These are phyloP conservation scores for Chalcosyrphus nemorum DNA, from an alignment of 2,888 invertebrate genomes.

Conservation along the genomic window DNA sequence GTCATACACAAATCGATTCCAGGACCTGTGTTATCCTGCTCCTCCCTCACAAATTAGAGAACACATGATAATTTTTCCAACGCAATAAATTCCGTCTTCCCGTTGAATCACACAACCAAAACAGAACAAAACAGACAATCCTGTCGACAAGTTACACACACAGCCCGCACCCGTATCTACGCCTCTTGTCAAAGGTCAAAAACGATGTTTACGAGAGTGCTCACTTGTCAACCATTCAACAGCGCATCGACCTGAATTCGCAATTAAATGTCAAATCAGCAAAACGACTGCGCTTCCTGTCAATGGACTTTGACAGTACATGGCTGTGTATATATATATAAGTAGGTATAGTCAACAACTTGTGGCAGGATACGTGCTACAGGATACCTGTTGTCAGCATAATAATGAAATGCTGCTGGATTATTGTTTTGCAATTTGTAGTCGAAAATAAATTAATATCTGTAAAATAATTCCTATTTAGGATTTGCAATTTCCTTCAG, in stretches of 20 bases:
- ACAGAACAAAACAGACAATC: not conserved
- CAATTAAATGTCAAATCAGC: conserved; percentile 70
- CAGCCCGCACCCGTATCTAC: not conserved
- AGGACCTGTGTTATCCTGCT: not conserved
- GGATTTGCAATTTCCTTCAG: not conserved
- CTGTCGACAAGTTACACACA: conserved; percentile 47
- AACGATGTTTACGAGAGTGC: conserved; percentile 56
- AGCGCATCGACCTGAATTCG: conserved; percentile 63
- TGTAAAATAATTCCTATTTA: conserved; percentile 53
- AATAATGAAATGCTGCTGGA: not conserved
- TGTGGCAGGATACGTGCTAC: not conserved
- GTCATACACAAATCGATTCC: conserved; percentile 4
- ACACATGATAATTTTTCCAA: conserved; percentile 30
- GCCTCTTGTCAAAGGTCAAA: conserved; percentile 53
- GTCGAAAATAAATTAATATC: conserved; percentile 46
- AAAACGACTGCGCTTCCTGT: conserved; percentile 53
- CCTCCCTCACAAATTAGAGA: not conserved
- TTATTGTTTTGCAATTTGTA: conserved; percentile 37
- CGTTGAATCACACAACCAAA: not conserved
- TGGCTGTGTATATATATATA: not conserved
- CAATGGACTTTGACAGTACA: conserved; percentile 26
- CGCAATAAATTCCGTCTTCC: conserved; percentile 16
- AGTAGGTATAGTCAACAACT: too few relatives aligned
- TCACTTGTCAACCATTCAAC: conserved; percentile 65
- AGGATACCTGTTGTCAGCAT: conserved; percentile 55